Base-by-base conservation (phyloP, 2,797 vertebrate genomes). In the Anabas testudineus region DNA sequence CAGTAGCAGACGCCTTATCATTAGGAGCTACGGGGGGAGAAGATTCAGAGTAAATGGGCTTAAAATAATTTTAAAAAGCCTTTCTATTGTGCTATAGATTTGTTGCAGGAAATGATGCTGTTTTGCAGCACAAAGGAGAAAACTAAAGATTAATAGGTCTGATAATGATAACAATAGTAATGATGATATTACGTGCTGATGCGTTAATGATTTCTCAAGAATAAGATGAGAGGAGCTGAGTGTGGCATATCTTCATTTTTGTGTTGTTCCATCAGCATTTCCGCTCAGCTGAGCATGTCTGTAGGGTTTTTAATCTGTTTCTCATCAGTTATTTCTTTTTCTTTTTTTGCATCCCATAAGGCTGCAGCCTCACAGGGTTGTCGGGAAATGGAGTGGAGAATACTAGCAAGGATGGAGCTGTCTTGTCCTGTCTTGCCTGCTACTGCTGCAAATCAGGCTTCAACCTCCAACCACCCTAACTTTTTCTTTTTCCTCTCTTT, bases 141-240 rank as follows among this genome's bases (percentile, higher is more conserved):
- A 78, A 76, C 49, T 56, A 28, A 74, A 60, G 78, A 82, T 80
- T 79, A 83, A 82, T 74, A 64, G 32, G 18, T 55, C 36, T 60
- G 76, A 83, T 80, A 81, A 81, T 76, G 57, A 81, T 64, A 71
- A 83, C 76, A 80, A 74, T 21, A 70, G 62, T 52, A 62, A 69
- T 66, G 67, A 78, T 81, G 55, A 82, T 75, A 88, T 78, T 67
- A 79, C 60, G 74, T 56, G 60, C 57, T 56, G 57, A 70, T 67
- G 60, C 16, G 10, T 67, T 86, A 74, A 85, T 85, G 76, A 80
- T 63, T 72, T 74, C 70, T 71, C 36, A 14, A 45, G 58, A 75
- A 83, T 7, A 46, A 5, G 0, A 71, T 18, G 74, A 48, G 68
- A 10, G 58, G 36, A 78, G 57, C 26, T 2, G 7, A 65, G 63